Conservation (phyloP, 2,797 vertebrate genomes). For the Trachurus trachurus region DNA sequence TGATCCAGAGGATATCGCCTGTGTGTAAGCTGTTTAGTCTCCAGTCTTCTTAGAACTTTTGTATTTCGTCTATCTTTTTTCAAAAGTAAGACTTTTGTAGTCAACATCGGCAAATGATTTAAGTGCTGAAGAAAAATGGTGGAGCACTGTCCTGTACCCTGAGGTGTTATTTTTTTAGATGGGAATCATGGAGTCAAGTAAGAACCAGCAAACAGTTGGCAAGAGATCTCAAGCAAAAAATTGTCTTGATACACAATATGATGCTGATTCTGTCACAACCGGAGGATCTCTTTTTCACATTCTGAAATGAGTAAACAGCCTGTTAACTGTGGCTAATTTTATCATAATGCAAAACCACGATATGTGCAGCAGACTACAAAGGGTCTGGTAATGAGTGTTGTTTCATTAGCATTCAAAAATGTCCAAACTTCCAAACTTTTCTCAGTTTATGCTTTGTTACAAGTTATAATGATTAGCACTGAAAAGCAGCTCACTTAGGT, state of each 20-base stretch:
- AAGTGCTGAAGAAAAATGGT: neutral
- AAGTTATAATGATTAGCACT: neutral
- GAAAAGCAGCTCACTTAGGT: neutral
- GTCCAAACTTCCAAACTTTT: neutral
- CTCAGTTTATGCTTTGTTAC: neutral
- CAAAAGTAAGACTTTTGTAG: neutral
- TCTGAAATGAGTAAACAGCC: neutral
- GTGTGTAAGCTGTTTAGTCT: neutral
- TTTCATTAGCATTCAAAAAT: neutral
- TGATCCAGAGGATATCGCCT: neutral
- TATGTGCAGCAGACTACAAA: neutral
- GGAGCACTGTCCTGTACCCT: neutral
- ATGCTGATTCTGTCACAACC: neutral
- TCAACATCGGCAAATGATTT: neutral
- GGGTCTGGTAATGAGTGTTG: neutral
- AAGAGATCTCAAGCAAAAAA: neutral
- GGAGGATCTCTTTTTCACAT: neutral
- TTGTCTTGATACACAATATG: neutral
- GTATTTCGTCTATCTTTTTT: neutral
- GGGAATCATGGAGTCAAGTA: neutral
- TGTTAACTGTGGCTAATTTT: neutral
- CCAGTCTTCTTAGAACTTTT: neutral
- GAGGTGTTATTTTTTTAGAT: neutral
- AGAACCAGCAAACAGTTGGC: neutral
- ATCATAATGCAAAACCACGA: neutral